Conservation (phyloP, 2,113 vertebrate species). For the Otis tarda region DNA sequence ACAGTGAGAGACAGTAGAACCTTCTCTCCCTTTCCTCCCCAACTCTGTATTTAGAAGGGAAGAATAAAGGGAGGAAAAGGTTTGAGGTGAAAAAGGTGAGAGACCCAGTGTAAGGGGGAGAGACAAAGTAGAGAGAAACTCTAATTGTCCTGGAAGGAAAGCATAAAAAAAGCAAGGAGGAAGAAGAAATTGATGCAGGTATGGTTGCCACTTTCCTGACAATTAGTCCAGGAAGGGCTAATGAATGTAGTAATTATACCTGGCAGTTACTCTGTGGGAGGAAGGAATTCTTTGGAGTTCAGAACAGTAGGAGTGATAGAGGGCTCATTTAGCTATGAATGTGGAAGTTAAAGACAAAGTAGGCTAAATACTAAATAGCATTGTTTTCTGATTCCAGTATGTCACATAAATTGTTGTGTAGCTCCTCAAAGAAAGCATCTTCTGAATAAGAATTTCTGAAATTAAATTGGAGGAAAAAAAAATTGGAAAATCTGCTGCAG, state of each 20-base stretch:
- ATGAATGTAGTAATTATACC: slow-evolving; percentile 45
- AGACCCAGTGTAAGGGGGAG: not conserved
- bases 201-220: slow-evolving; percentile 10
- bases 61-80: not conserved
- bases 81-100: not conserved
- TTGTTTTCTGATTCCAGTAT: not conserved
- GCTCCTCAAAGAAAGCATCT: not conserved
- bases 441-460: not conserved
- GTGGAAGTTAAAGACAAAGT: not conserved
- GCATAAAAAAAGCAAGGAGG: not conserved
- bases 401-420: not conserved
- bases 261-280: not conserved
- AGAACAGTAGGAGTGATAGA: not conserved
- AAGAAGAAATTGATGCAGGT: not conserved
- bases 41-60: not conserved
- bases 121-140: not conserved
- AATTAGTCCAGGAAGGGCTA: slow-evolving; percentile 51
- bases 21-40: not conserved
- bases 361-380: not conserved
- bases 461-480: not conserved
- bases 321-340: not conserved
- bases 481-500: not conserved
- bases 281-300: not conserved
- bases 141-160: not conserved
- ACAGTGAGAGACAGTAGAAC: not conserved